Conservation (phyloP, 2,888 invertebrate species). For the Drosophila kanekoi region DNA sequence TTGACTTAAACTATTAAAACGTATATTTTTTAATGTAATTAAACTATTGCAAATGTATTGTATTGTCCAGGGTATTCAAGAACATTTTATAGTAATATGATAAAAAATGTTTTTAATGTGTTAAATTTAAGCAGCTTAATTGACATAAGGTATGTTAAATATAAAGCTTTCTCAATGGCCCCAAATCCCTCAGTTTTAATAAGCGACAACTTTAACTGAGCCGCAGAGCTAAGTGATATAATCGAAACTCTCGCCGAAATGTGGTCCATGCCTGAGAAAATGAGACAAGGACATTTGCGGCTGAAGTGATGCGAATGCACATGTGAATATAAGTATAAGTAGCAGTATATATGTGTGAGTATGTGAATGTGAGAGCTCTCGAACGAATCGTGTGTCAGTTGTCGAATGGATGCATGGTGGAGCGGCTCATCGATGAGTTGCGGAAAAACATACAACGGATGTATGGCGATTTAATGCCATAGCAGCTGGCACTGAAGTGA, state of each 20-base stretch:
- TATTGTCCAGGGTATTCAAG: too few relatives aligned
- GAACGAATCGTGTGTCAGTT: constrained; percentile 36
- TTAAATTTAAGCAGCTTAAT: constrained; percentile 1
- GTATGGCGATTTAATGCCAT: constrained; percentile 25
- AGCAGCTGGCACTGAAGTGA: constrained; percentile 13
- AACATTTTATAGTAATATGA: too few relatives aligned
- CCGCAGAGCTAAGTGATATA: constrained; percentile 15
- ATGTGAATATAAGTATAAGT: constrained; percentile 1
- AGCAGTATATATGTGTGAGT: not conserved
- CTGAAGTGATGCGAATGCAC: constrained; percentile 22
- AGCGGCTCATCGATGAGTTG: constrained; percentile 30
- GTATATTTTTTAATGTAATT: too few relatives aligned
- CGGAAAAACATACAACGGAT: constrained; percentile 34
- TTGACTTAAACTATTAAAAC: too few relatives aligned
- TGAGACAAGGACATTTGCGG: constrained; percentile 40
- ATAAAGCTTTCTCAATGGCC: constrained; percentile 15
- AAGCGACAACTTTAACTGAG: constrained; percentile 35
- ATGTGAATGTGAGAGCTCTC: constrained; percentile 5
- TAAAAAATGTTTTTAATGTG: not conserved
- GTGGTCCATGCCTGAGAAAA: constrained; percentile 20
- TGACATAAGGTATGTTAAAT: constrained; percentile 24
- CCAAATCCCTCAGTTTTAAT: constrained; percentile 26
- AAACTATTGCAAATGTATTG: too few relatives aligned
- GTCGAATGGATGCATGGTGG: constrained; percentile 39
- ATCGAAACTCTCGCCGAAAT: constrained; percentile 32